A percentile compares a stretch with the other conserved stretches of the same genome.
These are phyloP conservation scores for Sarcophaga rosellei DNA, from an alignment of 2,888 invertebrate species.

Conservation along the genomic window DNA sequence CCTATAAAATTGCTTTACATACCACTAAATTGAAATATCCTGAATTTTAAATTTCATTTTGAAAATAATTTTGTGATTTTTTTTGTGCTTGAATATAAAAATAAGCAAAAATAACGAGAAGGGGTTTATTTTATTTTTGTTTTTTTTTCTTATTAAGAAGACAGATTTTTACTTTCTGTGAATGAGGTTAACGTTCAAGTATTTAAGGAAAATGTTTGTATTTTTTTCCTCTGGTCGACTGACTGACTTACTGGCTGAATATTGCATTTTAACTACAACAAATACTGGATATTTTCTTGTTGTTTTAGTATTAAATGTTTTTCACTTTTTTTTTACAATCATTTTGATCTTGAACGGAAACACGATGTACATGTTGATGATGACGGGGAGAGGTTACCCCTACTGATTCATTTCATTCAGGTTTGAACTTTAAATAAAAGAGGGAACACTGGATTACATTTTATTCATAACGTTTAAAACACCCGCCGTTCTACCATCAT, in stretches of 20 bases:
- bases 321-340: constrained; percentile 23
- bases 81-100: constrained; percentile 16
- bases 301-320: too few species aligned
- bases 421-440: constrained; percentile 51
- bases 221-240: constrained; percentile 9
- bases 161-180: constrained; percentile 49
- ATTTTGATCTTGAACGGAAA: constrained; percentile 61
- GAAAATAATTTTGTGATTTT: constrained; percentile 22
- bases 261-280: constrained; percentile 26
- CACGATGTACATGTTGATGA: constrained; percentile 31
- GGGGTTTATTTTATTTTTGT: constrained; percentile 7
- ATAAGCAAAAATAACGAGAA: constrained; percentile 1
- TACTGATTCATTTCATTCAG: constrained; percentile 35
- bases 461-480: constrained; percentile 44
- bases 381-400: not conserved
- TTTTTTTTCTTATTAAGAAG: constrained; percentile 13
- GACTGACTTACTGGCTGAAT: constrained; percentile 16
- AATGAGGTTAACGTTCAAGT: constrained; percentile 50
- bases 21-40: not conserved
- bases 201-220: constrained; percentile 30
- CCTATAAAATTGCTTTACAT: too few species aligned
- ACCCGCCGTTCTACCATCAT: too few species aligned
- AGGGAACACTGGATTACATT: constrained; percentile 58
- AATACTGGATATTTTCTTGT: not conserved
- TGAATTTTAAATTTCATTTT: constrained; percentile 2